Base-by-base conservation (phyloP, 2,113 vertebrate genomes). In the Phalacrocorax aristotelis region DNA sequence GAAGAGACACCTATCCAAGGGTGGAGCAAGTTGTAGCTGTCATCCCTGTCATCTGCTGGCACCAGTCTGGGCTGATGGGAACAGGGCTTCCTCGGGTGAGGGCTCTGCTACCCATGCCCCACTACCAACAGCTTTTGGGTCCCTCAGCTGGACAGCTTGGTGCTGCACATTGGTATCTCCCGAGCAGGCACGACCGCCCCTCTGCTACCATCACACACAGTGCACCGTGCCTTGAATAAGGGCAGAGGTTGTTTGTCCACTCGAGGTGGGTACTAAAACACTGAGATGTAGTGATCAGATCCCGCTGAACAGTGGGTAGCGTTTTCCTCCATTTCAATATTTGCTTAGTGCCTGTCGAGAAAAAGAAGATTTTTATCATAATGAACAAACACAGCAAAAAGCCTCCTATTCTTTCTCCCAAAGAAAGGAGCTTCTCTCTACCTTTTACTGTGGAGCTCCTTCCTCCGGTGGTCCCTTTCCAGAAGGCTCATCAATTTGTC, bases 401-500 rank as follows among this genome's bases (percentile, higher is more conserved):
- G 70, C 58, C 87, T 95, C 68, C 70, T 80, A 58, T 96, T 96
- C 36, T 58, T 94, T 65, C 70, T 85, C 38, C 54, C 64, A 54
- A 79, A 87, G 74, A 82, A 61, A 36, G 34, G 58, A 36, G 58
- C 58, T 60, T 22, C 58, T 60, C 34, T 60, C 58, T 60, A 60
- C 87, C 57, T 95, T 96, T 91, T 42, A 25, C 81, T 64, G 69
- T 52, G 44, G 79, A 87, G 76, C 32, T 96, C 38, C 91, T 97
- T 97, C 97, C 92, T 96, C 91, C 2, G 2, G n/a, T 96, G 89
- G 87, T 91, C 69, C 74, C 81, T 89, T 85, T 96, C 91, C 94
- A 93, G 91, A 94, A 91, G 78, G 77, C 93, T 95, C 89, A 95
- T 97, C 89, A 97, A 96, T 97, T 95, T 96, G 78, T 82, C 94